Percentiles rank a stretch among this genome's conserved stretches.
Conservation (phyloP, 2,113 vertebrate genomes). For the Phaetusa simplex region DNA sequence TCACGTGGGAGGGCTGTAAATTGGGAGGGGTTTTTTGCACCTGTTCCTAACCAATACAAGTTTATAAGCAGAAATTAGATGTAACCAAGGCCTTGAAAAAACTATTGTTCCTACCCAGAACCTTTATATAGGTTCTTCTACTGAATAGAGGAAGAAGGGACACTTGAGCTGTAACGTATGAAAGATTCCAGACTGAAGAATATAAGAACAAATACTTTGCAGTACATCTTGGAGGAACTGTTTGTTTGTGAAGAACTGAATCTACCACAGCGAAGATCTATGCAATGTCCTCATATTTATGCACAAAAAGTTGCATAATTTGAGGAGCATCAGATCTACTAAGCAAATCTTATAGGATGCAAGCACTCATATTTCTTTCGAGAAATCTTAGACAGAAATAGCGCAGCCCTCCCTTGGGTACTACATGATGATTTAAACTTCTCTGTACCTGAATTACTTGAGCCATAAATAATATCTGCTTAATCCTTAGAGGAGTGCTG, state of each 20-base stretch:
- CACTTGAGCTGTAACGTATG: background rate
- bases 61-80: background rate
- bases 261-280: background rate
- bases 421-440: slow-evolving; percentile 1
- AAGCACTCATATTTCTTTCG: background rate
- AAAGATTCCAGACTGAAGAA: background rate
- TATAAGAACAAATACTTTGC: background rate
- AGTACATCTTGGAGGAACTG: background rate
- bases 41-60: background rate
- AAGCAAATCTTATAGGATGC: background rate
- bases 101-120: background rate
- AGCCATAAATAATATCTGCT: slow-evolving; percentile 48
- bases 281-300: background rate
- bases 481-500: background rate
- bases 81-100: background rate
- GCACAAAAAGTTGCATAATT: background rate
- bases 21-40: accelerated
- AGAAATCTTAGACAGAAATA: slow-evolving; percentile 13
- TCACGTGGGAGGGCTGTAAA: background rate
- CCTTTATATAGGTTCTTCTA: background rate
- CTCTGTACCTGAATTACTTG: slow-evolving; percentile 33
- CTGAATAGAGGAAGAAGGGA: background rate
- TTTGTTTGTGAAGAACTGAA: background rate
- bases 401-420: background rate
- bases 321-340: background rate